Conservation (phyloP, 1,140 invertebrate genomes). For the Ostrea denselamellosa region DNA sequence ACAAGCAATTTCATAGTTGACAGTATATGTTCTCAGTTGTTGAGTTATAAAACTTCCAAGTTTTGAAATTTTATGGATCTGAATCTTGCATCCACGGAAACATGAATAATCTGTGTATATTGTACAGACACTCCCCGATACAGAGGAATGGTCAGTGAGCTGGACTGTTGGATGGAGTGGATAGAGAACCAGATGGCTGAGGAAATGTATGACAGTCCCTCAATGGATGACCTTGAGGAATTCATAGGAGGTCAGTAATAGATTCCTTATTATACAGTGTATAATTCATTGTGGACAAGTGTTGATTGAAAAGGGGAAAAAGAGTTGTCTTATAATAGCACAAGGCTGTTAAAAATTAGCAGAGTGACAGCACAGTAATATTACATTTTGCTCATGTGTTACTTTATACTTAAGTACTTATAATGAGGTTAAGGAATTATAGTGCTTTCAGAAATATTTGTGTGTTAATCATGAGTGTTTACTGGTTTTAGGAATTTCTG, state of each 20-base stretch:
- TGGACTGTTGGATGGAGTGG: constrained; percentile 80
- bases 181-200: constrained; percentile 78
- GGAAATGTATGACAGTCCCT: constrained; percentile 71
- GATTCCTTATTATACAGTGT: too few species aligned
- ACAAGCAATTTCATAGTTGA: background rate
- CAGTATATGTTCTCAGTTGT: background rate
- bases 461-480: background rate
- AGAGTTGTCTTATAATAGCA: too few species aligned
- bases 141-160: constrained; percentile 75
- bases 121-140: constrained; percentile 77
- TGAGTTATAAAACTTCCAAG: background rate
- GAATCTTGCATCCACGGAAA: background rate
- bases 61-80: background rate
- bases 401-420: too few species aligned
- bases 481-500: constrained; percentile 74
- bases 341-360: too few species aligned
- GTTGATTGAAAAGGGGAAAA: too few species aligned
- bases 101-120: background rate
- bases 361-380: too few species aligned
- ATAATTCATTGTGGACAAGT: too few species aligned
- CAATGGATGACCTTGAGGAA: constrained; percentile 75
- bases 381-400: too few species aligned
- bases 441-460: too few species aligned
- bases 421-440: too few species aligned
- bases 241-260: constrained; percentile 73